These are phyloP conservation scores for Tragelaphus strepsiceros DNA, from an alignment of 2,113 vertebrate species.

Conservation along the genomic window DNA sequence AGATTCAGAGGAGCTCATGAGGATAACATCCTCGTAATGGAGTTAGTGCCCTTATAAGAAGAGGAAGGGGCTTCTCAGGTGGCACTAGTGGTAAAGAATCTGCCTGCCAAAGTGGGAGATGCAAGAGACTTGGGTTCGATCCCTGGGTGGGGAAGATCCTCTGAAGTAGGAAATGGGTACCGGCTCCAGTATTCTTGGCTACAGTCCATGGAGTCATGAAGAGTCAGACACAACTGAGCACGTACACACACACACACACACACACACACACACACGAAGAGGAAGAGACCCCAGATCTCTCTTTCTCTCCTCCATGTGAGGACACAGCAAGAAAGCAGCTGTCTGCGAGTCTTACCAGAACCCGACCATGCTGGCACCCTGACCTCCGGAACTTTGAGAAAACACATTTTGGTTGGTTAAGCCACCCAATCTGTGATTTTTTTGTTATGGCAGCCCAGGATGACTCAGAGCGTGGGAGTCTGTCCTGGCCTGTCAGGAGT, in stretches of 20 bases:
- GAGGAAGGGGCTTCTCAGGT: neutral
- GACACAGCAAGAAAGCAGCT: neutral
- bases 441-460: neutral
- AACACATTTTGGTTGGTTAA: neutral
- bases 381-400: neutral
- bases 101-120: neutral
- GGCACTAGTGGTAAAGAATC: neutral
- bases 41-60: neutral
- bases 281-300: neutral
- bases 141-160: neutral
- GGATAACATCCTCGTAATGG: neutral
- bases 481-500: neutral
- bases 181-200: neutral
- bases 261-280: neutral
- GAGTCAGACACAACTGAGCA: neutral
- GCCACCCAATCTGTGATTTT: neutral
- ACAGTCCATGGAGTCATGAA: neutral
- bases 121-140: accelerated
- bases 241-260: accelerated
- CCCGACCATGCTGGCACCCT: accelerated
- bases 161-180: neutral
- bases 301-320: no score
- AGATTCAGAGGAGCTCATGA: neutral
- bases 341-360: neutral
- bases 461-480: neutral